A percentile compares a stretch with the other conserved stretches of the same genome.
Conservation (phyloP, 2,113 vertebrate genomes). For the Poecilia latipinna region DNA sequence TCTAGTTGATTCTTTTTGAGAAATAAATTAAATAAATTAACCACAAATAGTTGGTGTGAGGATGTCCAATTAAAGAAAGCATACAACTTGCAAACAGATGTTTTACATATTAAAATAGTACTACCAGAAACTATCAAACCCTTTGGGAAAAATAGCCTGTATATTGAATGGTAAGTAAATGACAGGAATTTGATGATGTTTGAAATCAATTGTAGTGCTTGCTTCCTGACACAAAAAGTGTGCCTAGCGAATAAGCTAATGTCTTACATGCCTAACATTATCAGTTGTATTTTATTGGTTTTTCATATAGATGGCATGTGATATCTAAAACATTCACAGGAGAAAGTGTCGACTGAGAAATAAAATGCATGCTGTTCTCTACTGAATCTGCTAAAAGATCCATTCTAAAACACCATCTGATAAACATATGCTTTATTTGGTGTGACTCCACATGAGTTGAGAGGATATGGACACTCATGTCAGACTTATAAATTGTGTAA, state of each 20-base stretch:
- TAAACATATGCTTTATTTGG: conserved; percentile 16
- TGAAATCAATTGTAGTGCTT: conserved; percentile 40
- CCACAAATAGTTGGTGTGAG: background rate
- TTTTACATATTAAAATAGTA: conserved; percentile 3
- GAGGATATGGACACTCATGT: conserved; percentile 27
- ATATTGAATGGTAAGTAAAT: conserved; percentile 25
- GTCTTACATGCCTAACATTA: background rate
- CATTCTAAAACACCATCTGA: background rate
- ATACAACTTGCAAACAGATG: conserved; percentile 9
- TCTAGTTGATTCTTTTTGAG: conserved; percentile 39
- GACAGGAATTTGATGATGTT: conserved; percentile 46
- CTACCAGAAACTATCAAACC: conserved; percentile 1
- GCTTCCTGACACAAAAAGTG: conserved; percentile 28
- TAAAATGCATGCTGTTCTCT: background rate
- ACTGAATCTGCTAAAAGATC: background rate
- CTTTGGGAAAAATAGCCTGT: background rate
- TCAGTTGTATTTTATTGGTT: background rate
- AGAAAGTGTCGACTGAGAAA: conserved; percentile 1
- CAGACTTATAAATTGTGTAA: conserved; percentile 24
- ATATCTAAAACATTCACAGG: background rate
- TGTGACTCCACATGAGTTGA: background rate
- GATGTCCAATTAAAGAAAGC: conserved; percentile 23
- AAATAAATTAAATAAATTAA: conserved; percentile 42
- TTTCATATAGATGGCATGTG: background rate
- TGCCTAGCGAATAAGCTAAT: conserved; percentile 29